Evolutionary conservation across 2,797 vertebrate genomes (phyloP), one percentile per base, ranked within the genome.

Genomic region (Melanotaenia boesemani): DNA sequence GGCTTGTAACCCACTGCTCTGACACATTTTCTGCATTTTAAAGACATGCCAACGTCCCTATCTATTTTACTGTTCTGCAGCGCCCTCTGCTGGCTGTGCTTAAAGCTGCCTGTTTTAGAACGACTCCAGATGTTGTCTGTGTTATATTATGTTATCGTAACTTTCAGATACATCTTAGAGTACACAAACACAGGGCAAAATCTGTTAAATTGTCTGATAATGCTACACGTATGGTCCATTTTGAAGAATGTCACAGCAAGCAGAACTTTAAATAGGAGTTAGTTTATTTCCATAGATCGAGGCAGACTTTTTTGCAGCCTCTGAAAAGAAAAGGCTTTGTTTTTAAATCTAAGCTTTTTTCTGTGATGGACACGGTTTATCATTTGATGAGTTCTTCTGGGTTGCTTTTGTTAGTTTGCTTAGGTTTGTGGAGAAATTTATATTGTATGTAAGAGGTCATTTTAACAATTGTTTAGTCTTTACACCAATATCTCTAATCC

Each of bases 41-140:
- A 34, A 18, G 1, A 32, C 6, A 1, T 6, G 10, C 20, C 10
- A 48, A n/a, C 57, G 46, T 34, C 32, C 32, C 32, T 32, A 34
- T 34, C 32, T 34, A 7, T 8, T 34, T 34, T 34, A 34, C 32
- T 34, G 32, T 34, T 34, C 32, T 12, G 9, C 30, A 36, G 57
- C 44, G 6, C 57, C 67, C 46, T 37, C 67, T 70, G 44, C 67
- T 70, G 67, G 67, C 46, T 24, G 0, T 11, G 24, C 8, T 50
- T 5, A 20, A 12, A 61, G 44, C 24, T 58, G 16, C 55, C 7
- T 4, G 55, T 57, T 57, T 18, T 10, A 32, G 18, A 32, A 32
- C 32, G 0, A 24, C 54, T 26, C 52, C 52, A 55, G 22, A 12
- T 28, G 4, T 55, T 28, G 28, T 48, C 41, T 61, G 6, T 37